These are phyloP conservation scores for Drosophila tani DNA, from an alignment of 1,140 invertebrate species.

Conservation along the genomic window DNA sequence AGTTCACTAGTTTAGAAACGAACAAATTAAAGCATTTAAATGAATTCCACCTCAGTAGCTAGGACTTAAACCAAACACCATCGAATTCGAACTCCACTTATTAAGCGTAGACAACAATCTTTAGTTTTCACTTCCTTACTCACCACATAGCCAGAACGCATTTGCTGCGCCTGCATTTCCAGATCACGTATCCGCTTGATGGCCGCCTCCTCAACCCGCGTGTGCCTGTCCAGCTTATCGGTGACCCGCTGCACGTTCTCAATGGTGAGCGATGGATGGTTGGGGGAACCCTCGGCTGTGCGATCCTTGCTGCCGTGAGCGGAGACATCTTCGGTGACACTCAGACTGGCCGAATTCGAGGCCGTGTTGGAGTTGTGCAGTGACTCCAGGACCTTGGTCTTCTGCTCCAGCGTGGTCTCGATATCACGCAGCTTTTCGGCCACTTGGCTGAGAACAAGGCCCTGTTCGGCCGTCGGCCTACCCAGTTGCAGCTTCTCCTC, in stretches of 20 bases:
- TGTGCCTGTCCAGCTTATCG: constrained; percentile 88
- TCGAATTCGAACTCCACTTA: neutral
- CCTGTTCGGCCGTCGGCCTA: constrained; percentile 86
- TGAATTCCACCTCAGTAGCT: neutral
- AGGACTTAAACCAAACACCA: neutral
- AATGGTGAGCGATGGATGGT: constrained; percentile 85
- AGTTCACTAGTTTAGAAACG: neutral
- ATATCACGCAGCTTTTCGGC: constrained; percentile 86
- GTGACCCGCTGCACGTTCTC: constrained; percentile 88
- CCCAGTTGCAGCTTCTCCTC: constrained; percentile 87
- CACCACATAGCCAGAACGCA: constrained; percentile 87
- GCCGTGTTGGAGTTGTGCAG: constrained; percentile 87
- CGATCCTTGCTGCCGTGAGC: constrained; percentile 84
- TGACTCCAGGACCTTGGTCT: constrained; percentile 89
- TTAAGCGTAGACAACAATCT: neutral
- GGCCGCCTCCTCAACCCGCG: constrained; percentile 90
- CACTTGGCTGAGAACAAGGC: constrained; percentile 67
- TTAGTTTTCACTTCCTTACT: constrained; percentile 48
- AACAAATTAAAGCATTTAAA: neutral
- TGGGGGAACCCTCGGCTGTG: constrained; percentile 55
- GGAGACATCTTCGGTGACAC: constrained; percentile 92
- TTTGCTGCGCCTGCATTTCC: constrained; percentile 88
- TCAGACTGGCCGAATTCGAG: constrained; percentile 87
- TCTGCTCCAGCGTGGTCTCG: constrained; percentile 87
- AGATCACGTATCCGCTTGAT: constrained; percentile 90